Conservation (phyloP, 2,888 invertebrate genomes). For the Agrotis segetum region DNA sequence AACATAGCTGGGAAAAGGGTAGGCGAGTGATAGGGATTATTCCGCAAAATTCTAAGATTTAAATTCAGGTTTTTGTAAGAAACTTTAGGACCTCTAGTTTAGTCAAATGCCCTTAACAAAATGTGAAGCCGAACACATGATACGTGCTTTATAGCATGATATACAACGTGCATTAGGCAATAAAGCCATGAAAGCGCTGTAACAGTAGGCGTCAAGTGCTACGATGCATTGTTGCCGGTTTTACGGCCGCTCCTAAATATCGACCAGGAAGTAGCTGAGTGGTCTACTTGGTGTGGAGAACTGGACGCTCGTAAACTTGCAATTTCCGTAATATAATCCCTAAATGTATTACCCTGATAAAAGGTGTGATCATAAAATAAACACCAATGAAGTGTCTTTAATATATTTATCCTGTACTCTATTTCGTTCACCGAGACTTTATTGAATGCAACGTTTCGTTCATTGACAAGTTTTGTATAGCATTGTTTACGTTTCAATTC, state of each 20-base stretch:
- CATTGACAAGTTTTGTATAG: background rate
- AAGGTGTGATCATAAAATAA: constrained; percentile 31
- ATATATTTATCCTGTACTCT: constrained; percentile 7
- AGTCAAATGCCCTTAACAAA: background rate
- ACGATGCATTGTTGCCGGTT: constrained; percentile 66
- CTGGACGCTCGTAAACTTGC: constrained; percentile 61
- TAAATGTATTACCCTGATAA: constrained; percentile 40
- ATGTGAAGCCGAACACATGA: constrained; percentile 46
- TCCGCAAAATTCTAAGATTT: too few species aligned
- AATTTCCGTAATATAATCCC: constrained; percentile 56
- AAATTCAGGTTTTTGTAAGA: background rate
- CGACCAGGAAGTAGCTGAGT: constrained; percentile 74
- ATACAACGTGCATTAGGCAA: constrained; percentile 39
- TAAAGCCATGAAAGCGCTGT: constrained; percentile 55
- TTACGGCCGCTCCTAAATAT: constrained; percentile 77
- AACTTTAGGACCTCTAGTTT: background rate
- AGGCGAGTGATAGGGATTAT: too few species aligned
- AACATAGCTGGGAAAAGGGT: too few species aligned
- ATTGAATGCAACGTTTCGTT: background rate
- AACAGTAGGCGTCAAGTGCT: constrained; percentile 63
- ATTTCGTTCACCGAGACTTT: background rate
- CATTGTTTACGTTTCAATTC: constrained; percentile 39
- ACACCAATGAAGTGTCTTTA: background rate
- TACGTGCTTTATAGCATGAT: constrained; percentile 31
- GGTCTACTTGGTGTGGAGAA: constrained; percentile 51